Conservation (phyloP, 2,797 vertebrate genomes). For the Valencia hispanica region DNA sequence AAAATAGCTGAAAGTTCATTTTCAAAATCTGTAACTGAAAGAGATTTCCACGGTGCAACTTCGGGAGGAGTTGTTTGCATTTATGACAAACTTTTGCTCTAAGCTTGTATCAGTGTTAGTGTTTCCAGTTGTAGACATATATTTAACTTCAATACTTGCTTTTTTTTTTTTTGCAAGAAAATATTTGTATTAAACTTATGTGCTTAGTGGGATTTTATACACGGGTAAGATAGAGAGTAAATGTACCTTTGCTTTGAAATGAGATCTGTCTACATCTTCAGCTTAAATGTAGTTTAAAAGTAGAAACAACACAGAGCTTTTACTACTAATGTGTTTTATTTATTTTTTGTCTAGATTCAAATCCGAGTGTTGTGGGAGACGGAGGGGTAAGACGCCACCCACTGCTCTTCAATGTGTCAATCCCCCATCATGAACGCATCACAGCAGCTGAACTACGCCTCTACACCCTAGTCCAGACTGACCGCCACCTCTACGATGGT, state of each 20-base stretch:
- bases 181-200: neutral
- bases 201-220: neutral
- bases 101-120: neutral
- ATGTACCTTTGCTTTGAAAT: neutral
- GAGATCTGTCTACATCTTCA: neutral
- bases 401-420: constrained; percentile 94
- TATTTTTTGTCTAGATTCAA: constrained; percentile 79
- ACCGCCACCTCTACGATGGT: constrained; percentile 87
- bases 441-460: constrained; percentile 92
- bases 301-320: neutral
- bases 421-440: constrained; percentile 92
- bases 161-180: neutral
- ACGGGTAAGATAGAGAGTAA: neutral
- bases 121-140: neutral
- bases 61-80: neutral
- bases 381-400: constrained; percentile 87
- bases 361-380: constrained; percentile 78
- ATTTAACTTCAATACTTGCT: neutral
- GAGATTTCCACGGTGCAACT: neutral
- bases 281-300: neutral
- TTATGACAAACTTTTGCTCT: neutral
- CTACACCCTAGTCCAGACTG: constrained; percentile 90
- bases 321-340: neutral
- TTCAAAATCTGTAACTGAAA: neutral
- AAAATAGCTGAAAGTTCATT: neutral